These are phyloP conservation scores for Neostethus bicornis DNA, from an alignment of 2,797 vertebrate genomes.

Conservation along the genomic window DNA sequence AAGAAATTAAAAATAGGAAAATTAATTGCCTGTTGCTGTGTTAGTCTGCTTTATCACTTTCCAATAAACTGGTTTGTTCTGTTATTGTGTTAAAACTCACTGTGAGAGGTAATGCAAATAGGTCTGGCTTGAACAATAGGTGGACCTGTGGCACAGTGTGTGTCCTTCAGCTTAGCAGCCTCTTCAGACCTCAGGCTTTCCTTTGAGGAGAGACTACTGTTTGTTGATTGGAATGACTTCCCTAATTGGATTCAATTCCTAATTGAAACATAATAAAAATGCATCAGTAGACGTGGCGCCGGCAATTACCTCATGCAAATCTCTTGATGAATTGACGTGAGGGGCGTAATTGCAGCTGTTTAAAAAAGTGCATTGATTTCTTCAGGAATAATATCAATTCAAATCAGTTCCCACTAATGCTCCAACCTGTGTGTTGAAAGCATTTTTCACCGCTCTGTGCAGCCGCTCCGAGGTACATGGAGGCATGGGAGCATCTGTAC, in stretches of 20 bases:
- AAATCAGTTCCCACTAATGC: constrained; percentile 67
- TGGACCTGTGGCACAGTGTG: constrained; percentile 42
- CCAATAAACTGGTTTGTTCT: constrained; percentile 9
- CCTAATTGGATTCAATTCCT: constrained; percentile 81
- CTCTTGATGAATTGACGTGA: constrained; percentile 79
- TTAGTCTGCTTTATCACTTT: constrained; percentile 8
- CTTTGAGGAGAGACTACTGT: constrained; percentile 65
- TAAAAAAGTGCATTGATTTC: constrained; percentile 76
- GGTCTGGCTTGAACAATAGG: constrained; percentile 33
- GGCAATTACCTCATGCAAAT: constrained; percentile 83
- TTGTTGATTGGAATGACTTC: constrained; percentile 75
- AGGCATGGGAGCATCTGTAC: constrained; percentile 67
- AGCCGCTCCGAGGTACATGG: constrained; percentile 46
- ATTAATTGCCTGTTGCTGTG: constrained; percentile 45
- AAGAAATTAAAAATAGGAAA: constrained; percentile 13
- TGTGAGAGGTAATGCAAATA: constrained; percentile 17
- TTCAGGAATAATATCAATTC: constrained; percentile 76
- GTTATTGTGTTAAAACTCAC: constrained; percentile 7
- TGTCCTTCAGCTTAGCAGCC: constrained; percentile 54
- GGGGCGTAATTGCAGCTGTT: constrained; percentile 76
- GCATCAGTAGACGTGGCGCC: constrained; percentile 78
- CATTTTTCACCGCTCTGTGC: constrained; percentile 62
- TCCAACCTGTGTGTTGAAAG: constrained; percentile 52
- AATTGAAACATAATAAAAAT: constrained; percentile 83
- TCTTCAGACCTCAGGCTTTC: constrained; percentile 43